Conservation (phyloP, 2,113 vertebrate species). For the Agelaius phoeniceus region DNA sequence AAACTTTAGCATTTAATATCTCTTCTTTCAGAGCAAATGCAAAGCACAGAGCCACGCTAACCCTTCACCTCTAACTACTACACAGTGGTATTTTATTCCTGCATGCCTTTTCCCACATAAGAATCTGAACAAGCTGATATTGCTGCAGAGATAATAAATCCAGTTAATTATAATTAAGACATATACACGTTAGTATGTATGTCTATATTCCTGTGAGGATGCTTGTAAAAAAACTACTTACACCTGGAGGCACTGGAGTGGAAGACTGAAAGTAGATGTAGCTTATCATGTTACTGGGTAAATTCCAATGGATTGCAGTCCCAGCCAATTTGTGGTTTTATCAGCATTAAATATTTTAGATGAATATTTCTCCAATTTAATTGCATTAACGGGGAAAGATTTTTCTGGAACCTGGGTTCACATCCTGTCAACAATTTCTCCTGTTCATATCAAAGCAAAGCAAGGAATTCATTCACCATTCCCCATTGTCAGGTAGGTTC, state of each 20-base stretch:
- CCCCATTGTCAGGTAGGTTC: not conserved
- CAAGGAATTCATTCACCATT: not conserved
- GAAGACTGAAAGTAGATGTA: not conserved
- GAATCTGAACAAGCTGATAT: not conserved
- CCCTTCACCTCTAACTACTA: not conserved
- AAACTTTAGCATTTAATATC: not conserved
- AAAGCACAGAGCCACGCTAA: not conserved
- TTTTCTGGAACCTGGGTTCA: not conserved
- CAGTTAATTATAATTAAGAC: not conserved
- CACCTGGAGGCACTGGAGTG: not conserved
- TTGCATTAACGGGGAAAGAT: not conserved
- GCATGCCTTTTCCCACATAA: not conserved
- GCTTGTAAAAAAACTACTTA: not conserved
- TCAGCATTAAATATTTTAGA: not conserved
- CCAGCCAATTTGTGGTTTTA: not conserved
- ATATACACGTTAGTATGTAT: fast-evolving
- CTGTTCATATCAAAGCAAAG: not conserved
- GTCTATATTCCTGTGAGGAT: not conserved
- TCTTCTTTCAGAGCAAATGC: not conserved
- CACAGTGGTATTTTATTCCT: not conserved
- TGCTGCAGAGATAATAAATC: not conserved
- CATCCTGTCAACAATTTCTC: not conserved
- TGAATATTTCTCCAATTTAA: not conserved
- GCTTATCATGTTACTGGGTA: not conserved
- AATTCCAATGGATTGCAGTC: not conserved